phyloP scores from a whole-genome alignment of 2,797 vertebrate genomes.

The Clarias fuscus region DNA sequence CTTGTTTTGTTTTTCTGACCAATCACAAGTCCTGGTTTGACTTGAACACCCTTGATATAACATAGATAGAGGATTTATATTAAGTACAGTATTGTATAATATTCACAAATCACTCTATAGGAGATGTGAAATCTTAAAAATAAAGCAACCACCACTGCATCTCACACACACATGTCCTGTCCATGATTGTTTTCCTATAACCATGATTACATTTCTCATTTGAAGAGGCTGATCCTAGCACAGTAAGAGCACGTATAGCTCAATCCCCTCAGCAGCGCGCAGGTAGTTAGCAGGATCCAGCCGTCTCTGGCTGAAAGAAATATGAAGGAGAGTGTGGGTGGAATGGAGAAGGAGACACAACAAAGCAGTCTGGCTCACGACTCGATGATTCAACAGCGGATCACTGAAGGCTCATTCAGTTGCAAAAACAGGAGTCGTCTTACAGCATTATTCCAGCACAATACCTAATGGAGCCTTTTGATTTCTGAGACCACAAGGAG shows the following conservation, averaged over 20 bases:
- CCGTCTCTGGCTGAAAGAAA: slow-evolving; percentile 25
- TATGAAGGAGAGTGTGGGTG: slow-evolving; percentile 33
- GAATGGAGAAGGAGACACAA: slow-evolving; percentile 38
- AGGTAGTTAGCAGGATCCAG: slow-evolving; percentile 36
- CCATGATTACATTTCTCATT: neutral
- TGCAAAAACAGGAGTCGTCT: neutral
- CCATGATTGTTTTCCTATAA: slow-evolving; percentile 1
- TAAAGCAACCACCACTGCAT: too few relatives aligned
- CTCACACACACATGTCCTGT: neutral
- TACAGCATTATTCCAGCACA: slow-evolving; percentile 16
- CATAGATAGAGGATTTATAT: too few relatives aligned
- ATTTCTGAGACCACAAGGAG: neutral
- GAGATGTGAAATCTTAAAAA: too few relatives aligned
- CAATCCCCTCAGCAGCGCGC: slow-evolving; percentile 15
- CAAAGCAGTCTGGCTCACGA: slow-evolving; percentile 43
- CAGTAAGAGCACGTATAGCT: neutral
- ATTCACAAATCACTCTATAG: too few relatives aligned
- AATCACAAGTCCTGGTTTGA: too few relatives aligned
- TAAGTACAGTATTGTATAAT: too few relatives aligned
- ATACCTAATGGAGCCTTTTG: neutral
- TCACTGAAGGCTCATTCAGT: slow-evolving; percentile 37
- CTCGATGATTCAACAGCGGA: slow-evolving; percentile 37
- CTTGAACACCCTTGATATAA: too few relatives aligned
- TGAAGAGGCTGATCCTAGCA: neutral
- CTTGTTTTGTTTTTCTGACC: too few relatives aligned